Conservation (phyloP, 2,888 invertebrate genomes). For the Teleiodes luculella region DNA sequence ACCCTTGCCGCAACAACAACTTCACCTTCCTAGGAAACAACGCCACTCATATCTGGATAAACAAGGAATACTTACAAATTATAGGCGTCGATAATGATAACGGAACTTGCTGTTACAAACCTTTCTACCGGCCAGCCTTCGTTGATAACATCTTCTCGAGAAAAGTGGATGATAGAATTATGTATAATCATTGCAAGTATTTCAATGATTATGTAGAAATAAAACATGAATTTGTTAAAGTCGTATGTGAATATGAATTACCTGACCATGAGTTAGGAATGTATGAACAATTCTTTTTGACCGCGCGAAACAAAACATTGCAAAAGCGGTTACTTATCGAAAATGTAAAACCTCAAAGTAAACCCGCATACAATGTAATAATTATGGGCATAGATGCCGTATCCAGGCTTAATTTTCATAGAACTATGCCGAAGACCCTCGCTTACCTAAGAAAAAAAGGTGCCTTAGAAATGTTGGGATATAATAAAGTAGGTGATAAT, state of each 20-base stretch:
- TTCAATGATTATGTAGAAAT: constrained; percentile 67
- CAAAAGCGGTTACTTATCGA: constrained; percentile 22
- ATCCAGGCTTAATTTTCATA: constrained; percentile 89
- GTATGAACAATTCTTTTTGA: constrained; percentile 84
- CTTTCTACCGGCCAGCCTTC: constrained; percentile 76
- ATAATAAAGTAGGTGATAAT: constrained; percentile 96
- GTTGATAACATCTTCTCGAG: constrained; percentile 63
- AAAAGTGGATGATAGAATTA: constrained; percentile 65
- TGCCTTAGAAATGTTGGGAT: constrained; percentile 89
- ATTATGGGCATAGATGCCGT: constrained; percentile 91
- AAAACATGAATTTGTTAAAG: constrained; percentile 82
- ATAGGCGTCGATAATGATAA: constrained; percentile 69
- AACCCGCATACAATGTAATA: constrained; percentile 81
- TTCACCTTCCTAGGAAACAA: constrained; percentile 78
- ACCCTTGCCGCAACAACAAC: constrained; percentile 71
- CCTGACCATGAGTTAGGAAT: constrained; percentile 43
- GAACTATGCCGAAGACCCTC: constrained; percentile 88
- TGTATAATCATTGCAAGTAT: constrained; percentile 68
- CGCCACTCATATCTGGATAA: constrained; percentile 78
- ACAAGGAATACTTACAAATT: constrained; percentile 58
- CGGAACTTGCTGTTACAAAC: constrained; percentile 80
- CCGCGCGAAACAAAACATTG: constrained; percentile 71
- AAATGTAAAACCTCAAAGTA: constrained; percentile 31
- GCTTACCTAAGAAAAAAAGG: constrained; percentile 79
- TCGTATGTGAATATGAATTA: constrained; percentile 77